Base-by-base conservation (phyloP, 2,797 vertebrate species). In the Lateolabrax maculatus region DNA sequence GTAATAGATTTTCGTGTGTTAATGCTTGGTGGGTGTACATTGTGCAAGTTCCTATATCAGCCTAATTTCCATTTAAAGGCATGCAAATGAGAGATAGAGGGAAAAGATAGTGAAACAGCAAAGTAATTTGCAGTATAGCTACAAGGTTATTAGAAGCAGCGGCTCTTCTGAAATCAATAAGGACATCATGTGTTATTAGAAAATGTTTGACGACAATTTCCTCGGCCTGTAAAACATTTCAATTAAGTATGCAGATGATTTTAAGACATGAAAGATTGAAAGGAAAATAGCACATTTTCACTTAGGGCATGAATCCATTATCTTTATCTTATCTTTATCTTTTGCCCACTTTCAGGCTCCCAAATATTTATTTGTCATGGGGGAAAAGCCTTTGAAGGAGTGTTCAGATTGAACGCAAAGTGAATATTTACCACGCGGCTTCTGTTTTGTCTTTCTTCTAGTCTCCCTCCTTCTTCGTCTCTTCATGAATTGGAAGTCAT, bases 1-100 rank as follows among this genome's bases (percentile, higher is more conserved):
- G 65, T 87, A 81, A 90, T 79, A 79, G 86, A 87, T 90, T 89
- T 68, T 9, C 19, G 29, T 58, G 72, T 56, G 77, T 71, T 67
- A 63, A 41, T 6, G 46, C 66, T 60, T 19, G 61, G 61, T 10
- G 66, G 48, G 19, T 72, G 55, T 71, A 76, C 43, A 57, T 27
- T 53, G 51, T 41, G 57, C 56, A 29, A 53, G 49, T 81, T 78
- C 48, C 55, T 46, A 29, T 66, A 80, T 65, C 64, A 46, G 52
- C 37, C 63, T 71, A 27, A 90, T 88, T 87, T 89, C 70, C 75
- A 87, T 86, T 83, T 86, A 80, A 81, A 85, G 62, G 70, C 48
- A 88, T 69, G 77, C 65, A 82, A 85, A 88, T 82, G 62, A 85
- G 71, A 81, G 60, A 67, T 65, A 5, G 7, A 73, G 18, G 52